A percentile compares a stretch with the other conserved stretches of the same genome.
Evolutionary conservation across 2,113 vertebrate genomes (phyloP).

Genomic region (Semnopithecus entellus): DNA sequence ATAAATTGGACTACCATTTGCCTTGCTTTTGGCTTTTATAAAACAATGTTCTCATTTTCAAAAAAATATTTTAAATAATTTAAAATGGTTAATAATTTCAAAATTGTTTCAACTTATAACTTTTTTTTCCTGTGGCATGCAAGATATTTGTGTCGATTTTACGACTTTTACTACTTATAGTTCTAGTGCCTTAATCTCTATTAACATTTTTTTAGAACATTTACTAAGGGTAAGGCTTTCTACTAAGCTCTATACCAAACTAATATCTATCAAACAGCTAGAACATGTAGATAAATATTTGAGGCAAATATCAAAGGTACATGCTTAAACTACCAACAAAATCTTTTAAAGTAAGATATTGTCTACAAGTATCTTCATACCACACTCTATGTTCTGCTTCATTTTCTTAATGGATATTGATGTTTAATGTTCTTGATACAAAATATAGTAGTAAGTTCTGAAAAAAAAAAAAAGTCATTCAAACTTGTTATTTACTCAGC

Average conservation of each 20-base stretch:
- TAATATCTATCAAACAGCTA: neutral
- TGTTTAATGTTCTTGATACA: neutral
- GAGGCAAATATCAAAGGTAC: neutral
- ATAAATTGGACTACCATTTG: conserved; percentile 20
- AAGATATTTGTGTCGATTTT: neutral
- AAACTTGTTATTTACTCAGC: neutral
- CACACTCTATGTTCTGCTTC: neutral
- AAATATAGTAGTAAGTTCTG: neutral
- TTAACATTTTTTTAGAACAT: neutral
- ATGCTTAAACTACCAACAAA: neutral
- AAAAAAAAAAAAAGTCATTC: neutral
- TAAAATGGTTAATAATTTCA: neutral
- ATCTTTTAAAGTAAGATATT: neutral
- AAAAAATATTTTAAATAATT: conserved; percentile 38
- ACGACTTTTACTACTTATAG: neutral
- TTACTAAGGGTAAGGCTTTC: neutral
- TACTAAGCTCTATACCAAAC: neutral
- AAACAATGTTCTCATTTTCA: conserved; percentile 23
- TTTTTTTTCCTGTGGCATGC: neutral
- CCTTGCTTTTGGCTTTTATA: conserved; percentile 26
- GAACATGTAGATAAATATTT: neutral
- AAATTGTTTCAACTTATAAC: neutral
- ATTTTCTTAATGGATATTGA: neutral
- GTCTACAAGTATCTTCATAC: neutral
- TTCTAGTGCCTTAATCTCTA: neutral